Percentiles rank a stretch among this genome's conserved stretches.
Conservation (phyloP, 2,888 invertebrate genomes). For the Eupithecia vulgata region DNA sequence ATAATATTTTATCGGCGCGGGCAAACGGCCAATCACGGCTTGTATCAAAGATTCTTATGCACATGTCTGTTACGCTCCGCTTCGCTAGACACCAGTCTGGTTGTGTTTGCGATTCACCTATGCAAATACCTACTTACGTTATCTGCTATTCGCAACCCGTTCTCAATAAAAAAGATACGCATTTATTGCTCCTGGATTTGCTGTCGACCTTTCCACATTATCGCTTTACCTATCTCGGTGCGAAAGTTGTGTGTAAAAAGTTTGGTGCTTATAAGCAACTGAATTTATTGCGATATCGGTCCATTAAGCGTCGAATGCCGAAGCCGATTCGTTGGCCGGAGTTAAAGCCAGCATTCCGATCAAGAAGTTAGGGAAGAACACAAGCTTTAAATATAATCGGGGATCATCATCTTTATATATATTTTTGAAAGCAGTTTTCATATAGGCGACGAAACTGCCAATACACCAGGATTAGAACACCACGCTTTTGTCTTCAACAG, state of each 20-base stretch:
- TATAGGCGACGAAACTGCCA: no score
- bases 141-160: slow-evolving; percentile 11
- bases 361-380: neutral
- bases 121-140: neutral
- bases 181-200: slow-evolving; percentile 9
- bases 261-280: neutral
- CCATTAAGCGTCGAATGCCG: neutral
- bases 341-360: neutral
- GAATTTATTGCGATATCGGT: slow-evolving; percentile 2
- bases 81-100: neutral
- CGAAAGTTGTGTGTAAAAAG: slow-evolving; percentile 3
- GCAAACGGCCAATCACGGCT: neutral
- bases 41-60: neutral
- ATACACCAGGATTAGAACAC: no score
- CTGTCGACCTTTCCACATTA: slow-evolving; percentile 1
- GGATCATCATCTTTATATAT: no score
- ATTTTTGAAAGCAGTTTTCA: no score
- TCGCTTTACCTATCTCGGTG: neutral
- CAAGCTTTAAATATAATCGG: no score
- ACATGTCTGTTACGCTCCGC: neutral
- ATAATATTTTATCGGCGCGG: neutral
- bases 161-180: neutral
- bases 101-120: neutral
- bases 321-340: neutral
- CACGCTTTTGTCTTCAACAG: no score